phyloP scores from a whole-genome alignment of 2,797 vertebrate genomes.

The Catharus ustulatus region DNA sequence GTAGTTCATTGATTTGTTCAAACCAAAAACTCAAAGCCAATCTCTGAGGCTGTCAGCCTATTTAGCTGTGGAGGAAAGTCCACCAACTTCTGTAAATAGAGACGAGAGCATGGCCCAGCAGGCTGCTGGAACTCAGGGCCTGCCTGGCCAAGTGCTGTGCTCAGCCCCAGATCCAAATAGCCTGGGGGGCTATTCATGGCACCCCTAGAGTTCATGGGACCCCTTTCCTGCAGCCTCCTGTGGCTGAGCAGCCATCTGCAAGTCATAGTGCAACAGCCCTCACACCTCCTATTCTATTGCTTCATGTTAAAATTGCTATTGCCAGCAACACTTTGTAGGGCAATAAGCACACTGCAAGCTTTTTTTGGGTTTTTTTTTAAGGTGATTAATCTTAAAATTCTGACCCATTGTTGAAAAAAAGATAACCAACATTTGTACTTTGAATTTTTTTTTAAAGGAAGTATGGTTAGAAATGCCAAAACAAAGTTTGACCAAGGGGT shows the following conservation, averaged over 20 bases:
- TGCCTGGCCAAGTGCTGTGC: not conserved
- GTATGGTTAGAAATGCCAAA: not conserved
- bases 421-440: not conserved
- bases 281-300: not conserved
- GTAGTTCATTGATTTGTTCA: slow-evolving; percentile 41
- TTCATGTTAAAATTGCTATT: not conserved
- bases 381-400: not conserved
- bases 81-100: slow-evolving; percentile 35
- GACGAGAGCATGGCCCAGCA: fast-evolving
- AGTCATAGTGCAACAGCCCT: not conserved
- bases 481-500: not conserved
- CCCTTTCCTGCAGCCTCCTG: not conserved
- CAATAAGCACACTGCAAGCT: not conserved
- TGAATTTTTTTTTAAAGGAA: not conserved
- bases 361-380: not conserved
- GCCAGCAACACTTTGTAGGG: not conserved
- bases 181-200: fast-evolving
- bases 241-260: not conserved
- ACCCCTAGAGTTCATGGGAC: fast-evolving
- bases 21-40: slow-evolving; percentile 46
- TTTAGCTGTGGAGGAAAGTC: slow-evolving; percentile 50
- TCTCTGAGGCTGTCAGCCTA: not conserved
- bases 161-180: not conserved
- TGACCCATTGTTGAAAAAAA: fast-evolving
- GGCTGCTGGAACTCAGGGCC: not conserved